A percentile compares a stretch with the other conserved stretches of the same genome.
Conservation (phyloP, 2,113 vertebrate species). For the Apus apus region DNA sequence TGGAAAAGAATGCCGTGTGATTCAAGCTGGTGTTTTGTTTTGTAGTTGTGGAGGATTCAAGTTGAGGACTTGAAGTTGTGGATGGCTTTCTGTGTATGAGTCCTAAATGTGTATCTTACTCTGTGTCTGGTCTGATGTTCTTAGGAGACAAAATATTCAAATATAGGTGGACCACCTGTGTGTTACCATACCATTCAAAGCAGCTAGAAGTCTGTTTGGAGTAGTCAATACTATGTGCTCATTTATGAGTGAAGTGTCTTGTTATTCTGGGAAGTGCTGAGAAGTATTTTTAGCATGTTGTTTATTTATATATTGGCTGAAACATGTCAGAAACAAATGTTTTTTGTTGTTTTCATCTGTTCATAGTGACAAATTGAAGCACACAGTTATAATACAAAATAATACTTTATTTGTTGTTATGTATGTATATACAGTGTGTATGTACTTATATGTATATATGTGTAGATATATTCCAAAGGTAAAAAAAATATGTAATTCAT, state of each 20-base stretch:
- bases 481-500: not conserved
- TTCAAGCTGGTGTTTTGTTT: not conserved
- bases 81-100: not conserved
- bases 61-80: not conserved
- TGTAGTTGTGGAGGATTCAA: not conserved
- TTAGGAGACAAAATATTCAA: not conserved
- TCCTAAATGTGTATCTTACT: not conserved
- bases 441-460: not conserved
- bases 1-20: not conserved
- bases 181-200: constrained; percentile 34
- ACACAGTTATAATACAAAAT: not conserved
- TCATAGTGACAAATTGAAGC: constrained; percentile 1
- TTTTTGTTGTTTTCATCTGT: not conserved
- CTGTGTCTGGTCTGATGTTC: not conserved
- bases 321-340: not conserved
- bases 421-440: rapidly evolving
- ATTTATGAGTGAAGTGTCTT: constrained; percentile 32
- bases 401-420: not conserved
- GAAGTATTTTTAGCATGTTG: constrained; percentile 56
- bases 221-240: constrained; percentile 36
- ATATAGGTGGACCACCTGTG: not conserved
- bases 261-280: constrained; percentile 48
- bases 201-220: constrained; percentile 23
- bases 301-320: not conserved
- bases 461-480: not conserved